phyloP scores from a whole-genome alignment of 2,888 invertebrate genomes.

The Rutpela maculata region DNA sequence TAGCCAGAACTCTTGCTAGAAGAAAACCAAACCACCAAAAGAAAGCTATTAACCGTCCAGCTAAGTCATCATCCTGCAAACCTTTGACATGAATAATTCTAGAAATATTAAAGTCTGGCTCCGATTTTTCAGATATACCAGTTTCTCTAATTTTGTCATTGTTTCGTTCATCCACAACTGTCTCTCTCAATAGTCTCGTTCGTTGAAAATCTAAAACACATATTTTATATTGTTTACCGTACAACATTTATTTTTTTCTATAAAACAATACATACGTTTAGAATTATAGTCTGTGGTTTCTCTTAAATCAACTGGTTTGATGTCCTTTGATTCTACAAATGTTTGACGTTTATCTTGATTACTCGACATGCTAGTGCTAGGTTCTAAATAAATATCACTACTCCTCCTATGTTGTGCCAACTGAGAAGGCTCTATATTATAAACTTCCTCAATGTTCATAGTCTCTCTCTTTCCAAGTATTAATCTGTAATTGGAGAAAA shows the following conservation, averaged over 20 bases:
- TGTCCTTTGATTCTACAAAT: constrained; percentile 49
- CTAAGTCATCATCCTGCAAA: constrained; percentile 84
- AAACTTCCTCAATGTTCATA: constrained; percentile 48
- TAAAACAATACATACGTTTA: background rate
- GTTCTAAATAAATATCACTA: constrained; percentile 69
- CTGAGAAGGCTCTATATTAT: constrained; percentile 53
- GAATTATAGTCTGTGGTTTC: background rate
- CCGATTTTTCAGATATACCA: constrained; percentile 47
- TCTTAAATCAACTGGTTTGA: constrained; percentile 12
- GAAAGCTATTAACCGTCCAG: constrained; percentile 82
- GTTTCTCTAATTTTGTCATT: constrained; percentile 50
- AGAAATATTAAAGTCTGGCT: constrained; percentile 71
- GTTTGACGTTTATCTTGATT: constrained; percentile 41
- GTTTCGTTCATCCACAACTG: constrained; percentile 57
- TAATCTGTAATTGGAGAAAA: constrained; percentile 36
- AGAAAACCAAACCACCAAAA: constrained; percentile 88
- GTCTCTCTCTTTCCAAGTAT: constrained; percentile 48
- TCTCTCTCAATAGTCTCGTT: constrained; percentile 50
- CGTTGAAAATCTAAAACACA: constrained; percentile 42
- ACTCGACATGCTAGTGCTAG: constrained; percentile 47
- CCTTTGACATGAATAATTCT: constrained; percentile 75
- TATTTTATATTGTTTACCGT: background rate
- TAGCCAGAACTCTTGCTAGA: constrained; percentile 81
- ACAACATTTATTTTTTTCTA: background rate
- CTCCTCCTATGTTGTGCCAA: constrained; percentile 63